A percentile compares a stretch with the other conserved stretches of the same genome.
Evolutionary conservation across 2,888 invertebrate genomes (phyloP).

Genomic region (Pristionchus fissidentatus): DNA sequence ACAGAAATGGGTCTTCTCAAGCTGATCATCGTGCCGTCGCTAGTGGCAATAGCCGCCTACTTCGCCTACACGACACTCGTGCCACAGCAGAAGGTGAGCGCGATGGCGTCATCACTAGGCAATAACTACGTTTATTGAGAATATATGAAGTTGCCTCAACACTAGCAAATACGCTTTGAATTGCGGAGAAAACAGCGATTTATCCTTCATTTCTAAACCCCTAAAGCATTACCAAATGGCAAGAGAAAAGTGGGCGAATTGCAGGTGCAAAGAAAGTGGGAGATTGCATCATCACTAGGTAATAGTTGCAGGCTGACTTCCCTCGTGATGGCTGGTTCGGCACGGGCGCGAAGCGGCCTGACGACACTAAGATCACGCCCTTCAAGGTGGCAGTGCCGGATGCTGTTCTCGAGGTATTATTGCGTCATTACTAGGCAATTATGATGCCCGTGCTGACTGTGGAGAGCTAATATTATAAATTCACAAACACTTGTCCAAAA

Average conservation of each 20-base stretch:
- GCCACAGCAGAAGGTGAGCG: constrained; percentile 3
- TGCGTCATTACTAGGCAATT: background rate
- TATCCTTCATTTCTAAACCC: no score
- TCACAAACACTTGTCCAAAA: no score
- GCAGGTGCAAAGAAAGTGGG: no score
- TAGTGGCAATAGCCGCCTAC: background rate
- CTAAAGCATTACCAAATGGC: no score
- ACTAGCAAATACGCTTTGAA: no score
- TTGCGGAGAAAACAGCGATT: no score
- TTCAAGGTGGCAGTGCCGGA: constrained; percentile 31
- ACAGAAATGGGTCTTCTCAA: constrained; percentile 42
- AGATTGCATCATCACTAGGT: no score
- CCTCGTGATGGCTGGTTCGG: constrained; percentile 39
- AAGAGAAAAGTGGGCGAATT: no score
- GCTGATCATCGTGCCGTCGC: constrained; percentile 17
- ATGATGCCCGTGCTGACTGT: background rate
- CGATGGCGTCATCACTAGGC: no score
- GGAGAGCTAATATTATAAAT: background rate
- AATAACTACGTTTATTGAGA: background rate
- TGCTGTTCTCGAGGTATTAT: background rate
- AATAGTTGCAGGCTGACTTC: constrained; percentile 8
- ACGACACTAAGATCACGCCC: constrained; percentile 23
- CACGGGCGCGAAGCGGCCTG: background rate
- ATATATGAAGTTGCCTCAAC: no score
- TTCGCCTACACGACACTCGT: constrained; percentile 1